Evolutionary conservation across 1,140 invertebrate genomes (phyloP).

Genomic region (Drosophila prosaltans): DNA sequence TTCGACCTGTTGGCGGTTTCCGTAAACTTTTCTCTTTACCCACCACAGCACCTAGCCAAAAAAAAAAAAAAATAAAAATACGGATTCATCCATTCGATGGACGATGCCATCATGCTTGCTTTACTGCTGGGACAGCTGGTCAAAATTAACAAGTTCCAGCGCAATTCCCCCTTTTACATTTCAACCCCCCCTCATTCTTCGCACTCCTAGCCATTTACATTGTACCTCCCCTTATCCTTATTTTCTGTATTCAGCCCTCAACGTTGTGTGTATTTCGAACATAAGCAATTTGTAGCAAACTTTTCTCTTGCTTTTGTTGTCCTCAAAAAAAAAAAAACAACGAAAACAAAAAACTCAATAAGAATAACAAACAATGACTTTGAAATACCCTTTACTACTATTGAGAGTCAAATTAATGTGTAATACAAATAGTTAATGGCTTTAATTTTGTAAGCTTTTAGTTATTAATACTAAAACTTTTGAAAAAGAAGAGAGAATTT

Average conservation of each 20-base stretch:
- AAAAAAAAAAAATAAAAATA: not conserved
- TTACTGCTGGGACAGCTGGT: slow-evolving; percentile 74
- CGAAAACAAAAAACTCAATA: not conserved
- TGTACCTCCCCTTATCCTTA: not conserved
- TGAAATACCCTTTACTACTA: not conserved
- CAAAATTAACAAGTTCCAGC: slow-evolving; percentile 79
- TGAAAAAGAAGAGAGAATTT: too few species aligned
- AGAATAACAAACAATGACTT: not conserved
- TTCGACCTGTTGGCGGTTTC: slow-evolving; percentile 8
- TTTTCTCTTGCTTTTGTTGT: slow-evolving; percentile 51
- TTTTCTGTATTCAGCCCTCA: not conserved
- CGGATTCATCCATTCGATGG: not conserved
- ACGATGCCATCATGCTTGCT: slow-evolving; percentile 41
- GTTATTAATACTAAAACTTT: too few species aligned
- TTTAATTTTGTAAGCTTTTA: too few species aligned
- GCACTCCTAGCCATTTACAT: slow-evolving; percentile 13
- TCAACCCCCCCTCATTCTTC: not conserved
- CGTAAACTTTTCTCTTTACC: slow-evolving; percentile 1
- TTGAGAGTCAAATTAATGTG: too few species aligned
- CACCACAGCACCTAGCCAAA: slow-evolving; percentile 1
- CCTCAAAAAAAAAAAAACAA: not conserved
- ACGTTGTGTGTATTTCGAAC: slow-evolving; percentile 60
- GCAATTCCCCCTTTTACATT: slow-evolving; percentile 41
- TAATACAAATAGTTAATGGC: too few species aligned
- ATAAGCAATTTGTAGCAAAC: slow-evolving; percentile 78